Base-by-base conservation (phyloP, 2,113 vertebrate species). In the Eubucco bourcierii region DNA sequence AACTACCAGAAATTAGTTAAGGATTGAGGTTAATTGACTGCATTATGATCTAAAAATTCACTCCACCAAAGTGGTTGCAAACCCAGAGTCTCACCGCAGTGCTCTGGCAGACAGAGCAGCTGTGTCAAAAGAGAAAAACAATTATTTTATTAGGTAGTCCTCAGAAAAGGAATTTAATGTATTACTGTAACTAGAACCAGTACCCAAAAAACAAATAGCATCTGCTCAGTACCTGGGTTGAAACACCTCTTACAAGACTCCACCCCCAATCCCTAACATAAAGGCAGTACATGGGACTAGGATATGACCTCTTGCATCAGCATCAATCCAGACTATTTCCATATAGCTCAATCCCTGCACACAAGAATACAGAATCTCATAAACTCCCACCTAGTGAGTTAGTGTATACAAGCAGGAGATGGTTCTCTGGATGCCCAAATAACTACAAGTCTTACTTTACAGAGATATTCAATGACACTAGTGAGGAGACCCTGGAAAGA, bases 401-500 rank as follows among this genome's bases (percentile, higher is more conserved):
- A 64, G 15, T 1, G 7, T 12, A 9, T 10, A 15, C 24, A 41
- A 58, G 68, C 39, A 81, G 50, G n/a, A n/a, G 28, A 64, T 61
- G 10, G 39, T 80, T 10, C 72, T 31, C 61, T 33, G 27, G 18
- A 10, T 21, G 41, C 6, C 4, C 24, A 8, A 0, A 18, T 93
- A 90, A 91, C 71, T 4, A 2, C 18, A 15, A 17, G 11, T 66
- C 33, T 97, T 88, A 17, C 55, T 83, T 95, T 94, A 41, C 97
- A 98, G 98, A 98, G 31, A 98, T 98, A 67, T 98, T 98, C 84
- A 98, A 98, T 13, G 97, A 97, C 93, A 98, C 97, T 21, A 96
- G 93, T 3, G 95, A 97, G 71, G 98, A 98, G 85, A 96, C 95
- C 56, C 95, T 98, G 84, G 90, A 94, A 83, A 97, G 68, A 81